Conservation (phyloP, 2,797 vertebrate species). For the Champsocephalus esox region DNA sequence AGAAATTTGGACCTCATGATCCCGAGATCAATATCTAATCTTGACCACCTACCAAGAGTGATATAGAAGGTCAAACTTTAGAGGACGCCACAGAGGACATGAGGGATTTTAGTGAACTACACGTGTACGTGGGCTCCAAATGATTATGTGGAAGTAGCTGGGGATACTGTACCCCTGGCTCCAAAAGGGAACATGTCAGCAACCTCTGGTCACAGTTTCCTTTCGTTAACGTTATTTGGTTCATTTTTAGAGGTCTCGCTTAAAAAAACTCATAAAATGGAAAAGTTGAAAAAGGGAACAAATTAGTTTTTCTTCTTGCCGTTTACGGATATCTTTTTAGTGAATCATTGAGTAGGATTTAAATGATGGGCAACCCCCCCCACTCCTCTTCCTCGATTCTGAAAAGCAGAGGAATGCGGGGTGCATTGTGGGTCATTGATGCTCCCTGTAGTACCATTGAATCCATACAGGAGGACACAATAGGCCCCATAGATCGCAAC, state of each 20-base stretch:
- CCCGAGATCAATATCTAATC: constrained; percentile 7
- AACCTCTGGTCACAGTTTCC: constrained; percentile 1
- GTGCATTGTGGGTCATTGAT: constrained; percentile 73
- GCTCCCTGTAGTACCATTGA: constrained; percentile 70
- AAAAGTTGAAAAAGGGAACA: constrained; percentile 1
- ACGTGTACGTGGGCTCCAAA: background rate
- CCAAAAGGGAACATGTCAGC: constrained; percentile 41
- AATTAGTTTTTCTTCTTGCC: background rate
- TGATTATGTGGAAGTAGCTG: constrained; percentile 23
- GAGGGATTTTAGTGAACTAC: background rate
- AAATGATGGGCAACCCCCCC: constrained; percentile 56
- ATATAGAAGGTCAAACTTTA: background rate
- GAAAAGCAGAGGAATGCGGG: constrained; percentile 76
- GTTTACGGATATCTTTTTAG: constrained; percentile 39
- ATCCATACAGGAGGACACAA: constrained; percentile 78
- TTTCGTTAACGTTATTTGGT: constrained; percentile 11
- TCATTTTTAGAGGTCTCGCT: constrained; percentile 8
- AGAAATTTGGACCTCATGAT: background rate
- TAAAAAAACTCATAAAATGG: background rate
- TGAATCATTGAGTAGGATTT: constrained; percentile 36
- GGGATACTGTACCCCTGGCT: constrained; percentile 11
- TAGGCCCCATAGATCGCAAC: constrained; percentile 79
- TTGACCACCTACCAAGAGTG: background rate
- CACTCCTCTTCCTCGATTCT: constrained; percentile 40
- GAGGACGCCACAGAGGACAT: constrained; percentile 13